Evolutionary conservation across 2,113 vertebrate genomes (phyloP).

Genomic region (Jacana jacana): DNA sequence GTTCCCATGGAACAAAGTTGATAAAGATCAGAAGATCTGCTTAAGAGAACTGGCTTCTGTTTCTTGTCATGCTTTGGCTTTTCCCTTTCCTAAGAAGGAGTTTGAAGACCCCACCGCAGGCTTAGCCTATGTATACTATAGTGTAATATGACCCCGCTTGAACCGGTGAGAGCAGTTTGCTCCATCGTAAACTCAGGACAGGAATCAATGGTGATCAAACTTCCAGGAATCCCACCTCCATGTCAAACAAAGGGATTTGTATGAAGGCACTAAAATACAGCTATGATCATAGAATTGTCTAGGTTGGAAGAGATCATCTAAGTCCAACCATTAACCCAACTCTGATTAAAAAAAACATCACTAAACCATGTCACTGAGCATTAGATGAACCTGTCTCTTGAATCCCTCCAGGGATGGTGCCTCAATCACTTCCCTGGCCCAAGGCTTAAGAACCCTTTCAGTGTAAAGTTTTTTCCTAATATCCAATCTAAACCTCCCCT

Average conservation of each 20-base stretch:
- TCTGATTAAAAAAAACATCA: too few species aligned
- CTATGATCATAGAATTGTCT: not conserved
- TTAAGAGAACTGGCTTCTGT: not conserved
- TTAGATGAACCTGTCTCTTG: too few species aligned
- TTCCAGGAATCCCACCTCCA: not conserved
- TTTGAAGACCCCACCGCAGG: not conserved
- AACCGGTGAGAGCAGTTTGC: not conserved
- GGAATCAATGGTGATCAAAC: not conserved
- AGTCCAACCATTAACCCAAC: too few species aligned
- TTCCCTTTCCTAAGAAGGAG: not conserved
- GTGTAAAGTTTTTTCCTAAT: too few species aligned
- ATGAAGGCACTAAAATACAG: not conserved
- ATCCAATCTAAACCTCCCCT: too few species aligned
- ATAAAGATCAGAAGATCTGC: not conserved
- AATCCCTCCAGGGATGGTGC: too few species aligned
- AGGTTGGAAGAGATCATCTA: too few species aligned
- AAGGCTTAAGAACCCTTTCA: too few species aligned
- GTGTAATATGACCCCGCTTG: not conserved
- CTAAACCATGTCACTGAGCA: too few species aligned
- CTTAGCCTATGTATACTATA: not conserved
- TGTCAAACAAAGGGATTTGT: not conserved
- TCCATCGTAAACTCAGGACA: not conserved
- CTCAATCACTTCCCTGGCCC: too few species aligned
- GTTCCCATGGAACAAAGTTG: not conserved
- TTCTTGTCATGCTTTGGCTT: not conserved